Evolutionary conservation across 1,140 invertebrate species (phyloP).

Genomic region (Rhynchophorus ferrugineus): DNA sequence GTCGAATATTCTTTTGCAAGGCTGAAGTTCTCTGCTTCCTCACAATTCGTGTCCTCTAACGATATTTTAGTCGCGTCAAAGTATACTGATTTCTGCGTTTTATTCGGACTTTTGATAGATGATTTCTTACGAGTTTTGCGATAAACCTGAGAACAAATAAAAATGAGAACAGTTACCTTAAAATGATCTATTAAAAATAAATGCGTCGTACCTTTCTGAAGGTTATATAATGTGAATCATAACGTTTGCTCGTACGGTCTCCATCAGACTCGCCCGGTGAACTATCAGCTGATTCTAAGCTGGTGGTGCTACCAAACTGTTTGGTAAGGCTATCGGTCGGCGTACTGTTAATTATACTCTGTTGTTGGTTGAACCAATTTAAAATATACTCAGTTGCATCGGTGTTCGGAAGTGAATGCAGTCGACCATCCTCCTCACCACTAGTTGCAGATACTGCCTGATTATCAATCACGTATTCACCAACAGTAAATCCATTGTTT

Average conservation of each 20-base stretch:
- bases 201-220: slow-evolving; percentile 27
- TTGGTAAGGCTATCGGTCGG: slow-evolving; percentile 1
- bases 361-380: slow-evolving; percentile 35
- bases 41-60: not conserved
- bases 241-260: slow-evolving; percentile 15
- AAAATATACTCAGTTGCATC: slow-evolving; percentile 34
- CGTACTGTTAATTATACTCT: not conserved
- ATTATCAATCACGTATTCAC: slow-evolving; percentile 47
- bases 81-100: not conserved
- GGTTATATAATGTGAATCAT: slow-evolving; percentile 13
- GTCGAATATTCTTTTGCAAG: slow-evolving; percentile 20
- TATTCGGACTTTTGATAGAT: slow-evolving; percentile 2
- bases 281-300: slow-evolving; percentile 23
- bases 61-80: too few relatives aligned
- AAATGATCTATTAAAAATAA: not conserved
- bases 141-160: not conserved
- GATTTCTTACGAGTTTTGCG: not conserved
- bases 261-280: slow-evolving; percentile 26
- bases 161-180: not conserved
- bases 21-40: slow-evolving; percentile 2
- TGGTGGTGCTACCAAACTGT: slow-evolving; percentile 2
- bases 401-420: slow-evolving; percentile 30
- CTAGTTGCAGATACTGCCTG: slow-evolving; percentile 23
- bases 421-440: slow-evolving; percentile 17
- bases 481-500: slow-evolving; percentile 49